Percentiles rank a stretch among this genome's conserved stretches.
Conservation (phyloP, 1,140 invertebrate species). For the Muscidifurax raptorellus region DNA sequence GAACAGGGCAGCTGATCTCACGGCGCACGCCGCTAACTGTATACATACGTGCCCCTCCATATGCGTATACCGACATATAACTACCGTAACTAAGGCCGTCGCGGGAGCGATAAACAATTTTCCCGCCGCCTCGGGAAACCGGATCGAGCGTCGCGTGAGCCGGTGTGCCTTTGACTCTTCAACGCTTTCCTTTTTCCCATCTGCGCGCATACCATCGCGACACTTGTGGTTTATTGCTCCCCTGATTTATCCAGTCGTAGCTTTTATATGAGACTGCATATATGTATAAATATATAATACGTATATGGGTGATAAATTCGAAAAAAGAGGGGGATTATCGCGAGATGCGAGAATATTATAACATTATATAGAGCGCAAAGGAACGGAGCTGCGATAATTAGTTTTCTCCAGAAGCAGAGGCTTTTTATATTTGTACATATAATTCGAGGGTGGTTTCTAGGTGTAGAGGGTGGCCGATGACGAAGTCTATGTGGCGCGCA, state of each 20-base stretch:
- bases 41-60: not conserved
- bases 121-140: not conserved
- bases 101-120: not conserved
- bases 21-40: too few relatives aligned
- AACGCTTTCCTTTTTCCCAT: not conserved
- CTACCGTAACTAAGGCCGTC: not conserved
- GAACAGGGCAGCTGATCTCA: too few relatives aligned
- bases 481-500: too few relatives aligned
- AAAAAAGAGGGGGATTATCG: not conserved
- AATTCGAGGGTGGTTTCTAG: too few relatives aligned
- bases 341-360: not conserved
- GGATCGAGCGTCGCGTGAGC: not conserved
- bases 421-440: not conserved
- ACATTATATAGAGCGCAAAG: not conserved
- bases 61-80: not conserved
- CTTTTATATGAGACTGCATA: not conserved
- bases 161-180: not conserved
- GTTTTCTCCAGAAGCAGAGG: not conserved
- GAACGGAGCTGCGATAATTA: not conserved
- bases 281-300: too few relatives aligned
- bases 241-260: not conserved
- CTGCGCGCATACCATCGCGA: not conserved
- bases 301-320: not conserved
- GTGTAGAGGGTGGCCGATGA: too few relatives aligned
- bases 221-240: not conserved